Evolutionary conservation across 2,797 vertebrate species (phyloP), one percentile per base, ranked within the genome.

Genomic region (Furcifer pardalis): DNA sequence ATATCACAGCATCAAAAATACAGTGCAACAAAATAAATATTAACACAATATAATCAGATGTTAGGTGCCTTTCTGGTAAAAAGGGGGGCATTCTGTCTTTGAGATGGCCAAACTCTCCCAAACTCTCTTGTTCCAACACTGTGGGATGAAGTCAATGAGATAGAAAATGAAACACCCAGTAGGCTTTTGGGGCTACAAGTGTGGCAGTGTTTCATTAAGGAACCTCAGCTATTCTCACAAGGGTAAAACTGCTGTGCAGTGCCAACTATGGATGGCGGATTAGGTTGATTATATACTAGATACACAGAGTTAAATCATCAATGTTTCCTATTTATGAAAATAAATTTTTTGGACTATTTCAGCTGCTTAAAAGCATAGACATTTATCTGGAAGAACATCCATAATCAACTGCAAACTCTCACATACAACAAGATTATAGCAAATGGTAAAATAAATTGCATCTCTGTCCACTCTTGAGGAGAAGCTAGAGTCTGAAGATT

Each of bases 371-470:
- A 63, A 63, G 9, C 62, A 63, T 30, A 63, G n/a, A 7, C 27
- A 69, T n/a, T 78, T 25, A 5, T 12, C 37, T 35, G 12, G 35
- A 81, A 35, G 27, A 52, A 74, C 15, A 25, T 23, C 17, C 62
- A 37, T 79, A 30, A 74, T 1, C 0, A 69, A 66, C 86, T 90
- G 74, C 1, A 46, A 79, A 74, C 63, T 73, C 82, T 25, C 79
- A 32, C 1, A 66, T 35, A 83, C 77, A 44, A 6, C 30, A 44
- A 4, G 76, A 82, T 81, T 60, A 19, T 86, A 81, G 35, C 25
- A 84, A 86, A 77, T 73, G 69, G 60, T 66, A n/a, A 73, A 73
- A 82, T 13, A 82, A 85, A 78, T 32, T 1, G 56, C 32, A 79
- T 40, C 1, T 40, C 42, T 86, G 30, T 17, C 66, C 80, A 82